phyloP scores from a whole-genome alignment of 2,113 vertebrate species.

The Tor tambroides region DNA sequence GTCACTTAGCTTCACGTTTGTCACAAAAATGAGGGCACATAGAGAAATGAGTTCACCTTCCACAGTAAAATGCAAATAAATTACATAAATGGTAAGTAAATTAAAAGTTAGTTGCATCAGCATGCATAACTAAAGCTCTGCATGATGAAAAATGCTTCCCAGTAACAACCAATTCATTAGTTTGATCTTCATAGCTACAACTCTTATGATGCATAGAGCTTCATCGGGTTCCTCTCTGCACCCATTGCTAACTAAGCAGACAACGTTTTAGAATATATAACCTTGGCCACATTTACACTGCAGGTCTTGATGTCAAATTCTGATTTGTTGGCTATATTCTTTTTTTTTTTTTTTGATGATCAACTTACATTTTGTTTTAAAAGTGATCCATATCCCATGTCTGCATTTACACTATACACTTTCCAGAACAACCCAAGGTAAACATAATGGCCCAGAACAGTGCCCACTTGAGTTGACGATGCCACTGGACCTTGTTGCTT shows the following conservation, averaged over 20 bases:
- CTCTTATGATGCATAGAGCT: not conserved
- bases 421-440: too few relatives aligned
- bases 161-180: constrained; percentile 18
- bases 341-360: too few relatives aligned
- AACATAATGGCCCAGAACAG: too few relatives aligned
- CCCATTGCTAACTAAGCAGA: not conserved
- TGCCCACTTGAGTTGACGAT: too few relatives aligned
- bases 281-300: not conserved
- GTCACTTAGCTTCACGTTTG: constrained; percentile 67
- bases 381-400: too few relatives aligned
- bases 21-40: constrained; percentile 38
- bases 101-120: constrained; percentile 5
- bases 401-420: too few relatives aligned
- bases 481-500: not conserved
- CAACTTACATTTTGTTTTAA: too few relatives aligned
- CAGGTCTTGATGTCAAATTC: too few relatives aligned
- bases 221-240: not conserved
- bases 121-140: constrained; percentile 1
- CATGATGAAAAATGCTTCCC: constrained; percentile 7
- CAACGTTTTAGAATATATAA: not conserved
- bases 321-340: too few relatives aligned
- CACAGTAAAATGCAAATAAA: constrained; percentile 7
- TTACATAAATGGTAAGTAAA: constrained; percentile 8
- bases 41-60: constrained; percentile 7
- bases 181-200: constrained; percentile 15